Evolutionary conservation across 2,888 invertebrate species (phyloP).

Genomic region (Nysson spinosus): DNA sequence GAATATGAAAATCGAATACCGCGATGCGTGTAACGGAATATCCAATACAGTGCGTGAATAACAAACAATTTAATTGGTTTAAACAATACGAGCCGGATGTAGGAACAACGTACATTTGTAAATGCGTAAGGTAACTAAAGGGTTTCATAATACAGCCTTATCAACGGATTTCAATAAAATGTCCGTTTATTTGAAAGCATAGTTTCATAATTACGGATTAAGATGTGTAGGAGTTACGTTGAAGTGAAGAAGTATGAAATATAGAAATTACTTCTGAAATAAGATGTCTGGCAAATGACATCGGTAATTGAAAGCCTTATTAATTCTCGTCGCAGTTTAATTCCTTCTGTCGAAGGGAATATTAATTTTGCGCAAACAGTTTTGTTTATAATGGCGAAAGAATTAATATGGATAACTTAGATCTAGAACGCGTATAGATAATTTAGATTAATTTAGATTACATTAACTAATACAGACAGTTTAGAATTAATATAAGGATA

Average conservation of each 20-base stretch:
- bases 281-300: constrained; percentile 34
- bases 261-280: constrained; percentile 36
- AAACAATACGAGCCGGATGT: too few relatives aligned
- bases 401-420: constrained; percentile 63
- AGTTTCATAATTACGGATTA: constrained; percentile 49
- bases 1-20: constrained; percentile 20
- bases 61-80: too few relatives aligned
- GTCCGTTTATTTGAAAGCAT: too few relatives aligned
- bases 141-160: too few relatives aligned
- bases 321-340: constrained; percentile 49
- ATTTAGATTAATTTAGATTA: too few relatives aligned
- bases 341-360: constrained; percentile 57
- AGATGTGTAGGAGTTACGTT: constrained; percentile 29
- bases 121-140: too few relatives aligned
- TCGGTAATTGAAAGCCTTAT: constrained; percentile 51
- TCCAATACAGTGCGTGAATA: neutral
- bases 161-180: too few relatives aligned
- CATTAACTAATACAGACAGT: too few relatives aligned
- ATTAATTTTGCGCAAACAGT: constrained; percentile 72
- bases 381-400: constrained; percentile 58
- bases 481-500: too few relatives aligned
- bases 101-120: too few relatives aligned
- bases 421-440: too few relatives aligned
- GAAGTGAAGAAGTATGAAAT: too few relatives aligned
- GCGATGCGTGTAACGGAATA: neutral